Evolutionary conservation across 1,140 invertebrate genomes (phyloP).

Genomic region (Drosophila sechellia): DNA sequence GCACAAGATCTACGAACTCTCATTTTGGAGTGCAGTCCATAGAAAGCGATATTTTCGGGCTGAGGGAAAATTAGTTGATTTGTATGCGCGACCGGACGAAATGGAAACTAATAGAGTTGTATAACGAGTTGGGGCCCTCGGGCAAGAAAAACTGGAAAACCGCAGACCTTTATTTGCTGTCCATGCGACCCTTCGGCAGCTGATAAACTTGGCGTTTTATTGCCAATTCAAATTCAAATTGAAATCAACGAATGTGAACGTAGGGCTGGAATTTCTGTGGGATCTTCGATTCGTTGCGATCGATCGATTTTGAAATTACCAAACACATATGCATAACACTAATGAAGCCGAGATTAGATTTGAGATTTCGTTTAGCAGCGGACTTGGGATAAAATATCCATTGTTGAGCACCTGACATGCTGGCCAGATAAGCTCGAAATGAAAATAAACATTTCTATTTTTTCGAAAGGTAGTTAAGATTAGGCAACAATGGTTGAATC

Average conservation of each 20-base stretch:
- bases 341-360: constrained; percentile 44
- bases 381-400: constrained; percentile 1
- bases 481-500: constrained; percentile 16
- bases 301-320: constrained; percentile 36
- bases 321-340: constrained; percentile 25
- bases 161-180: constrained; percentile 19
- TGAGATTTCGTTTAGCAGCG: constrained; percentile 21
- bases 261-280: constrained; percentile 19
- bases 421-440: not conserved
- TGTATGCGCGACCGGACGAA: constrained; percentile 63
- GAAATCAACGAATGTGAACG: constrained; percentile 53
- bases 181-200: constrained; percentile 54
- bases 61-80: constrained; percentile 69
- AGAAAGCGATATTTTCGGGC: constrained; percentile 13
- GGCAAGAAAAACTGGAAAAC: constrained; percentile 58
- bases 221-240: constrained; percentile 73
- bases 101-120: constrained; percentile 78
- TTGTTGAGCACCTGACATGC: constrained; percentile 12
- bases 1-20: constrained; percentile 25
- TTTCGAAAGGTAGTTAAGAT: constrained; percentile 32
- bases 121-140: constrained; percentile 55
- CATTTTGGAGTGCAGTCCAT: constrained; percentile 28
- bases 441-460: constrained; percentile 38
- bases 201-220: constrained; percentile 75
- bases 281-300: constrained; percentile 16